Evolutionary conservation across 2,113 vertebrate genomes (phyloP).

Genomic region (Fregetta grallaria): DNA sequence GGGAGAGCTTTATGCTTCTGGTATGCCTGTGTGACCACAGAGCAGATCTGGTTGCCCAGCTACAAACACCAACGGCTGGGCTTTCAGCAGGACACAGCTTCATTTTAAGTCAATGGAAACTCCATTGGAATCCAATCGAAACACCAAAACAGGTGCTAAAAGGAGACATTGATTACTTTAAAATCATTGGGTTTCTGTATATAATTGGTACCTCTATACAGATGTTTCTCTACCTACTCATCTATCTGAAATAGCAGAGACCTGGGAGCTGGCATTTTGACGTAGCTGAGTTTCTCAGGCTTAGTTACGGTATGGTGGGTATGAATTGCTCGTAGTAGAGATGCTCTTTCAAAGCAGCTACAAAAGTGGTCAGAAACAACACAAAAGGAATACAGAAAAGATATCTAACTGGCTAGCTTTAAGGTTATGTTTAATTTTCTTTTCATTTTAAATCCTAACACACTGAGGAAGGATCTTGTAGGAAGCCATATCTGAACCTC

Average conservation of each 20-base stretch:
- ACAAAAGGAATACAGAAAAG: background rate
- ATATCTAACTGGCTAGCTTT: background rate
- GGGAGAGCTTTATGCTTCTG: background rate
- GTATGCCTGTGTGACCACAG: background rate
- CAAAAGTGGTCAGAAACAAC: background rate
- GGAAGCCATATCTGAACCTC: background rate
- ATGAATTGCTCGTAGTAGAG: background rate
- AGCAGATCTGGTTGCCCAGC: background rate
- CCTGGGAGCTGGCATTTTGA: background rate
- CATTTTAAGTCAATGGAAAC: background rate
- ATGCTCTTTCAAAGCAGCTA: background rate
- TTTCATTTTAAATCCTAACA: background rate
- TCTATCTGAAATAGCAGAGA: background rate
- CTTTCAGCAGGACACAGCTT: background rate
- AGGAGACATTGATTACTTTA: background rate
- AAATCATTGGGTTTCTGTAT: background rate
- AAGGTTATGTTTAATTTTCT: background rate
- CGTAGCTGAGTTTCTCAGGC: background rate
- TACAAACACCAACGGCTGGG: background rate
- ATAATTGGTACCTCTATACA: fast-evolving
- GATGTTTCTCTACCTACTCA: background rate
- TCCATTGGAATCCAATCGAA: too few species aligned
- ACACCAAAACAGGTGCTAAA: background rate
- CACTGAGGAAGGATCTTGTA: background rate
- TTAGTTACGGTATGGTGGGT: background rate